These are phyloP conservation scores for Platycheirus rosarum DNA, from an alignment of 2,888 invertebrate genomes.

Conservation along the genomic window DNA sequence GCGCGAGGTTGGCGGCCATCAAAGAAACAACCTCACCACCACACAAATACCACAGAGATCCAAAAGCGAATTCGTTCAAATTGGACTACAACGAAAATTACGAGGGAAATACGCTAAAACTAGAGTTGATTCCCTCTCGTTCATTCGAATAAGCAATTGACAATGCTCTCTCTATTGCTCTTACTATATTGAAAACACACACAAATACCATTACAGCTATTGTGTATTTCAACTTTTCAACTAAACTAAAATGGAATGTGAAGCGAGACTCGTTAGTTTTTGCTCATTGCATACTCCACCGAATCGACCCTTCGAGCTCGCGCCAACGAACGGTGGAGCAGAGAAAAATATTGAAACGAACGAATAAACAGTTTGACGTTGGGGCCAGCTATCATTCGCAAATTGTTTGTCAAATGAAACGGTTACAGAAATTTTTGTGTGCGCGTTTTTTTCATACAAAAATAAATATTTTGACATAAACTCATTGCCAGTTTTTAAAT, in stretches of 20 bases:
- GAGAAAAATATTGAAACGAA: conserved; percentile 56
- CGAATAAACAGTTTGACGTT: conserved; percentile 73
- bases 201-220: conserved; percentile 32
- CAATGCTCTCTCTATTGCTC: not conserved
- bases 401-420: conserved; percentile 82
- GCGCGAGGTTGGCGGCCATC: conserved; percentile 80
- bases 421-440: conserved; percentile 78
- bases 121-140: conserved; percentile 51
- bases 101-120: conserved; percentile 68
- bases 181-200: conserved; percentile 5
- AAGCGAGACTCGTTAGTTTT: conserved; percentile 70
- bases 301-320: not conserved
- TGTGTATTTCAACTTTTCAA: conserved; percentile 13
- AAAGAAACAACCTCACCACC: conserved; percentile 56
- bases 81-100: conserved; percentile 69
- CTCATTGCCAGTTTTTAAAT: conserved; percentile 41
- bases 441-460: conserved; percentile 71
- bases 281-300: conserved; percentile 28
- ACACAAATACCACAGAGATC: conserved; percentile 14
- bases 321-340: conserved; percentile 19
- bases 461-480: conserved; percentile 51
- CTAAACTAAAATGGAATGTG: conserved; percentile 60
- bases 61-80: conserved; percentile 56
- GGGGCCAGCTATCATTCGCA: conserved; percentile 81
- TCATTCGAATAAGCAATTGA: not conserved